Evolutionary conservation across 1,140 invertebrate species (phyloP).

Genomic region (Conopomorpha cramerella): DNA sequence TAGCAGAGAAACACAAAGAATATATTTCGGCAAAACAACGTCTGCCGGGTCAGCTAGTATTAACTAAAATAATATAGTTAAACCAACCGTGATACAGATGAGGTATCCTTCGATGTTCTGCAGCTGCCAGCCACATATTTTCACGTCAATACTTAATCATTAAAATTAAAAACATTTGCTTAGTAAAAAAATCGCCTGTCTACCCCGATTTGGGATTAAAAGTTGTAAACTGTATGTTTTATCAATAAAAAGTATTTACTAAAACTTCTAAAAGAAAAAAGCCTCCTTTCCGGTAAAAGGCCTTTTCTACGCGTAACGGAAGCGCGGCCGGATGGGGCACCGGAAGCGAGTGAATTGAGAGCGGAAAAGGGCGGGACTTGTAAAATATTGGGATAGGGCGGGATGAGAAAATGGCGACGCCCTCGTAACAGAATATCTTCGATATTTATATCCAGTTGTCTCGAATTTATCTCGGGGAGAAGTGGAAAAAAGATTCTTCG

Average conservation of each 20-base stretch:
- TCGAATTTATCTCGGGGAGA: too few species aligned
- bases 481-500: too few species aligned
- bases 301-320: conserved; percentile 8
- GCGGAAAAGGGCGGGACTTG: too few species aligned
- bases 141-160: background rate
- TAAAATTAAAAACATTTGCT: background rate
- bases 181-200: background rate
- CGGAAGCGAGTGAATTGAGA: conserved; percentile 34
- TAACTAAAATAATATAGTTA: background rate
- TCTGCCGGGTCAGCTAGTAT: background rate
- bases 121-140: conserved; percentile 28
- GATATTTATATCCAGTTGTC: too few species aligned
- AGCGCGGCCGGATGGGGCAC: conserved; percentile 35
- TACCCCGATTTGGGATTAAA: too few species aligned
- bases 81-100: conserved; percentile 30
- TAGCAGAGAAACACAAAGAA: background rate
- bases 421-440: too few species aligned
- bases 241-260: background rate
- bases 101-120: conserved; percentile 31
- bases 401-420: too few species aligned
- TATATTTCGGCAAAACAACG: background rate
- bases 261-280: background rate
- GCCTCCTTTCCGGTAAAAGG: background rate
- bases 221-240: background rate
- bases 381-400: too few species aligned